These are phyloP conservation scores for Boloria euphrosyne DNA, from an alignment of 2,888 invertebrate species.

Conservation along the genomic window DNA sequence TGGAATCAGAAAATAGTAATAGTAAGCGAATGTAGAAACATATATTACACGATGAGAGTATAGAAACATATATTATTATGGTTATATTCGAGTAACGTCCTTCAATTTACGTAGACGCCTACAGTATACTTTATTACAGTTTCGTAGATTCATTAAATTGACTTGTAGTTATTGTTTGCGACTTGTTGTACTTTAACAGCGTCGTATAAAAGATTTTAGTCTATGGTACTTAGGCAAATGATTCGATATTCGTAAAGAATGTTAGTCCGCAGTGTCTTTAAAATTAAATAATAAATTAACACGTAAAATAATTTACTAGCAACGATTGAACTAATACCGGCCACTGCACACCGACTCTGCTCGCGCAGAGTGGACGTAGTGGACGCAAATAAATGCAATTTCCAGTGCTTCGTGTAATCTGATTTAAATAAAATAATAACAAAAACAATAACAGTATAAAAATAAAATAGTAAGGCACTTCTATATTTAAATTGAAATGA, in stretches of 20 bases:
- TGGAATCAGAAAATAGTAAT: conserved; percentile 41
- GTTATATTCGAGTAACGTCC: conserved; percentile 26
- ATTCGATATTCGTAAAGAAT: conserved; percentile 28
- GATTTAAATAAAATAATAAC: conserved; percentile 52
- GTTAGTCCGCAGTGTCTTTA: conserved; percentile 38
- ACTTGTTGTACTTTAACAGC: conserved; percentile 32
- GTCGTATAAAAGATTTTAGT: conserved; percentile 28
- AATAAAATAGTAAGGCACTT: conserved; percentile 81
- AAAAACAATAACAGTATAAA: conserved; percentile 65
- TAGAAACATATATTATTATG: conserved; percentile 30
- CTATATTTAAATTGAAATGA: conserved; percentile 75
- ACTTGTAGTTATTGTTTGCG: conserved; percentile 61
- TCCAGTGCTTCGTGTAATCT: conserved; percentile 61
- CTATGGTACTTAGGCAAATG: conserved; percentile 22
- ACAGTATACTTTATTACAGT: conserved; percentile 31
- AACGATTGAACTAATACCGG: conserved; percentile 54
- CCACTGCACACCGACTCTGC: conserved; percentile 54
- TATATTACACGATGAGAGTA: conserved; percentile 31
- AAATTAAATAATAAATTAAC: conserved; percentile 40
- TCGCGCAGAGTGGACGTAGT: conserved; percentile 55
- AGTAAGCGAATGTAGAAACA: conserved; percentile 41
- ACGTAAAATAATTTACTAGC: conserved; percentile 49
- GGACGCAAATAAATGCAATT: conserved; percentile 73
- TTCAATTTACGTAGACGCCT: conserved; percentile 31
- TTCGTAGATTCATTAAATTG: conserved; percentile 62